Base-by-base conservation (phyloP, 2,113 vertebrate species). In the Bucco capensis region DNA sequence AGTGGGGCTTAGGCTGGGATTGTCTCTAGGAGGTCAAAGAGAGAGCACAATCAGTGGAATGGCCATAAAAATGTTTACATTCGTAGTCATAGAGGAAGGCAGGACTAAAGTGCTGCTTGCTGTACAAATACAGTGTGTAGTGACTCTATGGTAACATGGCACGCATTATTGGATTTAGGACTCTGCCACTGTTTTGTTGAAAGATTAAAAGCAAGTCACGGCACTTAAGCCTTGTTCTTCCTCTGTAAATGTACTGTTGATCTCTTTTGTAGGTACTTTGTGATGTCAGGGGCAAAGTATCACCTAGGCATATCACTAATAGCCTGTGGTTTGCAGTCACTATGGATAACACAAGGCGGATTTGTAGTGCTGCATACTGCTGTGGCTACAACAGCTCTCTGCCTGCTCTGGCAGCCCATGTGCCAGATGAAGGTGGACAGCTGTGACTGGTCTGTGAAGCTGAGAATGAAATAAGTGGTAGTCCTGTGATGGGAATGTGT, bases 81-180 rank as follows among this genome's bases (percentile, higher is more conserved):
- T 61, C 28, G 4, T 35, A 76, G 46, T 73, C 38, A 51, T 0
- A 8, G 7, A 9, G 6, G 38, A 42, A 70, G 66, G 58, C 58
- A 84, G 51, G 50, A 62, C 50, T 92, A 4, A 89, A 84, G 80
- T 85, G n/a, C 81, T 94, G 54, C 86, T 73, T 89, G 38, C 67
- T 82, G 27, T 66, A 49, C 69, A 75, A 78, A 44, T 60, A 46
- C 33, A 46, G 10, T 40, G 17, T 56, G 24, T 47, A 46, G 47
- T 71, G 72, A 62, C 28, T 87, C 81, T 92, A 30, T 85, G 64
- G 71, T 92, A 92, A 89, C 93, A 82, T 62, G 60, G 42, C 27
- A 47, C 25, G 6, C 42, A 5, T 57, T 81, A 75, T 11, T 85
- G 23, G 54, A 49, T 87, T 28, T 62, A 47, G 50, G 40, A 76